phyloP scores from a whole-genome alignment of 2,113 vertebrate species.

The Heteronetta atricapilla region DNA sequence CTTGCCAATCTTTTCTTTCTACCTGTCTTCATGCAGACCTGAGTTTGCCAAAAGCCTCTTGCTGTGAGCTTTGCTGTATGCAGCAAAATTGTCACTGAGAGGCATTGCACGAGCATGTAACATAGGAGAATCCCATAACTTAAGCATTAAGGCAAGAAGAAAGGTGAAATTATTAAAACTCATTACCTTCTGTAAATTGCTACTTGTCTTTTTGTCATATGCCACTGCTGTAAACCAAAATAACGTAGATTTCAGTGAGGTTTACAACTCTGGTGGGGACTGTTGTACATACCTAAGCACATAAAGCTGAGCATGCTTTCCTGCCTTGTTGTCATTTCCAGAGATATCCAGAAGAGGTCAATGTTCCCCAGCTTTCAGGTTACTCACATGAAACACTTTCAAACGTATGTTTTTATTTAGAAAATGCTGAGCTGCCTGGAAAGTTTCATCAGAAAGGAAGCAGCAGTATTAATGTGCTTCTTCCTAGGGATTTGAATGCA shows the following conservation, averaged over 20 bases:
- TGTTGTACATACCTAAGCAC: rapidly evolving
- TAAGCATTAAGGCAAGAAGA: neutral
- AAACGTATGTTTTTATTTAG: conserved; percentile 9
- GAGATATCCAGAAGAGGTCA: conserved; percentile 40
- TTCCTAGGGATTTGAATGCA: neutral
- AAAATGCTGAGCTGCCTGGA: conserved; percentile 58
- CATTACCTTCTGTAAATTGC: neutral
- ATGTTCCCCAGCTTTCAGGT: neutral
- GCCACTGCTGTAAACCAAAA: neutral
- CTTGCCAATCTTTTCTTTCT: neutral
- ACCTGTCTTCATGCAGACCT: neutral
- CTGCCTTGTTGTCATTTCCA: neutral
- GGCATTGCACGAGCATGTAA: neutral
- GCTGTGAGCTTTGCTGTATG: neutral
- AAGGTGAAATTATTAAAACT: neutral
- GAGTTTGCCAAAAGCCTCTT: neutral
- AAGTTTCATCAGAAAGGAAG: conserved; percentile 50
- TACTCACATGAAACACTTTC: neutral
- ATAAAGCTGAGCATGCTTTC: neutral
- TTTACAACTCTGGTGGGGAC: neutral
- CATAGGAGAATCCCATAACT: neutral
- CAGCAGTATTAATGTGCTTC: neutral
- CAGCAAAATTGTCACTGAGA: neutral
- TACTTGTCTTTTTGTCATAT: neutral
- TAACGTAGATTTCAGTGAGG: neutral